A percentile compares a stretch with the other conserved stretches of the same genome.
Conservation (phyloP, 1,140 invertebrate genomes). For the Pseudomyrmex sp. region DNA sequence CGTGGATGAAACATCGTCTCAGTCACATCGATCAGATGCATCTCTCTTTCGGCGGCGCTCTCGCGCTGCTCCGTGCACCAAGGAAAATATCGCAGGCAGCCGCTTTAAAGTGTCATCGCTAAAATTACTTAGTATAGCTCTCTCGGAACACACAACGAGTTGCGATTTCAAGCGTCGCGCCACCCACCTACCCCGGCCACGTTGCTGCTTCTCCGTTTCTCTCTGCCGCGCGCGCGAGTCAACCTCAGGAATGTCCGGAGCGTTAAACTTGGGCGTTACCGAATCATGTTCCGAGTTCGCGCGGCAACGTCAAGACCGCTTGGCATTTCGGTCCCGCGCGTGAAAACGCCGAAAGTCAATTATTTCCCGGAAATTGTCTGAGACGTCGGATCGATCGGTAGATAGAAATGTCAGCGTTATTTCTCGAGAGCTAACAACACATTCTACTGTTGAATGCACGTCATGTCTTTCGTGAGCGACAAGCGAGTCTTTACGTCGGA, state of each 20-base stretch:
- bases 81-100: constrained; percentile 32
- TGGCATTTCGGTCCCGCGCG: constrained; percentile 36
- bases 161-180: constrained; percentile 42
- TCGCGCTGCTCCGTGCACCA: constrained; percentile 28
- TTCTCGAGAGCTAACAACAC: not conserved
- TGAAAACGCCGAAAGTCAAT: constrained; percentile 14
- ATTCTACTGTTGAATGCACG: too few species aligned
- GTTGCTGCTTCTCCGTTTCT: not conserved
- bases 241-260: constrained; percentile 64
- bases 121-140: constrained; percentile 73
- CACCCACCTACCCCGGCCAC: constrained; percentile 61
- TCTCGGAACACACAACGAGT: constrained; percentile 1
- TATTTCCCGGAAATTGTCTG: not conserved
- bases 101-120: constrained; percentile 75
- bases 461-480: too few species aligned
- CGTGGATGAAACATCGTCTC: not conserved
- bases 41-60: not conserved
- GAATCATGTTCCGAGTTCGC: constrained; percentile 46
- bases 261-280: constrained; percentile 72
- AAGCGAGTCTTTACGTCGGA: not conserved
- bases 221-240: constrained; percentile 24
- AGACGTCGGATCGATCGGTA: not conserved
- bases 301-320: constrained; percentile 49
- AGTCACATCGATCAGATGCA: constrained; percentile 20
- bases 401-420: not conserved